A percentile compares a stretch with the other conserved stretches of the same genome.
Conservation (phyloP, 2,797 vertebrate species). For the Arnoldichthys spilopterus region DNA sequence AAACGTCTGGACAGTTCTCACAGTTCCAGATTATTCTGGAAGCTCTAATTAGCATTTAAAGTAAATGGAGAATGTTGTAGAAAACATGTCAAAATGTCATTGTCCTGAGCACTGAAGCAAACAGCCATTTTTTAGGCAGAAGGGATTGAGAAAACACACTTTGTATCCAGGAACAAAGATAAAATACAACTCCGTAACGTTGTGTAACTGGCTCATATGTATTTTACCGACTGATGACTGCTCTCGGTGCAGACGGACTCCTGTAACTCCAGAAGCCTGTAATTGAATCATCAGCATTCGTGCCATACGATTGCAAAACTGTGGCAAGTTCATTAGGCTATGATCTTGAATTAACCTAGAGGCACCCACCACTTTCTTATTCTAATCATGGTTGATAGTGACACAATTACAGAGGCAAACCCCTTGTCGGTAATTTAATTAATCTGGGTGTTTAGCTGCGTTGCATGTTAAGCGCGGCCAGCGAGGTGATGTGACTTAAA, state of each 20-base stretch:
- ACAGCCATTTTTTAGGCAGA: too few relatives aligned
- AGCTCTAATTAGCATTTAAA: too few relatives aligned
- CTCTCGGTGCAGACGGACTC: background rate
- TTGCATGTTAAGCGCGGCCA: slow-evolving; percentile 51
- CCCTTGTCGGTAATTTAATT: slow-evolving; percentile 58
- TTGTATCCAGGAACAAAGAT: too few relatives aligned
- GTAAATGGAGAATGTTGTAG: too few relatives aligned
- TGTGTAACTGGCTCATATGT: background rate
- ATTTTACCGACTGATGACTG: background rate
- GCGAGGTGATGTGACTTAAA: slow-evolving; percentile 43
- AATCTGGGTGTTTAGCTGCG: slow-evolving; percentile 43
- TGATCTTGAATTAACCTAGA: slow-evolving; percentile 57
- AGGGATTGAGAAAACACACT: too few relatives aligned
- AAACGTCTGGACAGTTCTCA: too few relatives aligned
- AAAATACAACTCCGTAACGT: too few relatives aligned
- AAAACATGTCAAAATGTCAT: too few relatives aligned
- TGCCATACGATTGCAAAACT: slow-evolving; percentile 23
- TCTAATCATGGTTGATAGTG: slow-evolving; percentile 50
- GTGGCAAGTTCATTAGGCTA: slow-evolving; percentile 44
- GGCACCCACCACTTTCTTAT: slow-evolving; percentile 40
- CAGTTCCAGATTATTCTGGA: too few relatives aligned
- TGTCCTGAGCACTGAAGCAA: too few relatives aligned
- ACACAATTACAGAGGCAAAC: slow-evolving; percentile 53
- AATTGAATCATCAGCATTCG: slow-evolving; percentile 29
- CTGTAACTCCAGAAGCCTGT: background rate